These are phyloP conservation scores for Drosophila macrospina DNA, from an alignment of 2,888 invertebrate genomes.

Conservation along the genomic window DNA sequence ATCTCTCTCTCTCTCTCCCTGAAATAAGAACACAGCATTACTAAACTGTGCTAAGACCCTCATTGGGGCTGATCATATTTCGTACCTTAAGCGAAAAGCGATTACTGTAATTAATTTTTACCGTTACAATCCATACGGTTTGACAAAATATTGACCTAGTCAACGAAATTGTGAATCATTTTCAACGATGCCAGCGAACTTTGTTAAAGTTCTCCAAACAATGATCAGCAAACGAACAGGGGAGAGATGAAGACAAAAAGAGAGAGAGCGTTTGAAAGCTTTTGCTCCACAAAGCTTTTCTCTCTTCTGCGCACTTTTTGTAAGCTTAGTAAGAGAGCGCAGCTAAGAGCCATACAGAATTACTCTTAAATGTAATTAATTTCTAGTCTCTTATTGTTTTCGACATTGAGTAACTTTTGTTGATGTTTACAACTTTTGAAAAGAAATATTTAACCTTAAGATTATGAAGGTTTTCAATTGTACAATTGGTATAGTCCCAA, in stretches of 20 bases:
- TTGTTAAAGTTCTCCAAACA: conserved; percentile 34
- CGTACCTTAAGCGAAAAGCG: conserved; percentile 39
- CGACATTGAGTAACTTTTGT: conserved; percentile 42
- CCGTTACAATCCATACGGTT: conserved; percentile 60
- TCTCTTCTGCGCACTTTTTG: no score
- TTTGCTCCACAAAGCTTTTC: conserved; percentile 36
- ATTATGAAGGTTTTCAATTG: conserved; percentile 47
- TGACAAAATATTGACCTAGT: conserved; percentile 73
- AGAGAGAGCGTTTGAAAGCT: conserved; percentile 39
- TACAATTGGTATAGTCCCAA: conserved; percentile 6
- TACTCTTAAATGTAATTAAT: conserved; percentile 25
- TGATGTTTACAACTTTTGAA: conserved; percentile 31
- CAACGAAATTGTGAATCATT: conserved; percentile 59
- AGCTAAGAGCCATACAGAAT: conserved; percentile 36
- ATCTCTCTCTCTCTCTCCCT: background rate
- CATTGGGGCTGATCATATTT: conserved; percentile 46
- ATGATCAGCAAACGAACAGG: conserved; percentile 18
- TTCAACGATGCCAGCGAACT: conserved; percentile 26
- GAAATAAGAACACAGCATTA: background rate
- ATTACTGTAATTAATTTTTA: conserved; percentile 61
- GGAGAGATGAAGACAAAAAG: background rate
- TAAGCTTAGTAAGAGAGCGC: conserved; percentile 37
- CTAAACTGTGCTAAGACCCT: conserved; percentile 17
- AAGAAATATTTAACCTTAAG: conserved; percentile 49
- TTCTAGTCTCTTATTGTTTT: conserved; percentile 9